Evolutionary conservation across 2,113 vertebrate species (phyloP).

Genomic region (Pseudopodoces humilis): DNA sequence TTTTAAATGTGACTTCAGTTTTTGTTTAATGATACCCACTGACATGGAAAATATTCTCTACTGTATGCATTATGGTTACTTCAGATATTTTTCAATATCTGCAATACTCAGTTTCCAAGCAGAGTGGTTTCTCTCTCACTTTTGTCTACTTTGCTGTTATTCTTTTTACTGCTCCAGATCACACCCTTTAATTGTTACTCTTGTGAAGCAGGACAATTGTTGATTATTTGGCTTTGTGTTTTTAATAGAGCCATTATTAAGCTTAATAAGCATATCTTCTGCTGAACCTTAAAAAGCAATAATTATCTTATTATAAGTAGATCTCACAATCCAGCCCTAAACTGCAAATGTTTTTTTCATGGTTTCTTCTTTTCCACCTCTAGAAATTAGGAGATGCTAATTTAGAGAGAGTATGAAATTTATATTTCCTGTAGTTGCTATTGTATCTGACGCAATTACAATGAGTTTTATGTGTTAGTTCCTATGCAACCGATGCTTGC

Average conservation of each 20-base stretch:
- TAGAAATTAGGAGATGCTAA: not conserved
- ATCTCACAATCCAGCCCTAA: slow-evolving; percentile 2
- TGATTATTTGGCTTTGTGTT: slow-evolving; percentile 33
- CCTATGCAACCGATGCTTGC: not conserved
- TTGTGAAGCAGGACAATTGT: not conserved
- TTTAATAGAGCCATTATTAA: not conserved
- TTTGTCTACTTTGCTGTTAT: not conserved
- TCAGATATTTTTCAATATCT: not conserved
- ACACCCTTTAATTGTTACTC: not conserved
- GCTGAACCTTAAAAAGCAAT: slow-evolving; percentile 9
- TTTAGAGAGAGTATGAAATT: not conserved
- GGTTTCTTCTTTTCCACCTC: not conserved
- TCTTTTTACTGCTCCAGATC: not conserved
- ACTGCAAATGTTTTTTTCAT: not conserved
- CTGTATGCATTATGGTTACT: not conserved
- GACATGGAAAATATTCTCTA: not conserved
- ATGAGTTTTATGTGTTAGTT: not conserved
- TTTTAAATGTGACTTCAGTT: not conserved
- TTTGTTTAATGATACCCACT: not conserved
- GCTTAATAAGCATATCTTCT: not conserved
- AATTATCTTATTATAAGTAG: slow-evolving; percentile 13
- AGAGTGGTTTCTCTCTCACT: not conserved
- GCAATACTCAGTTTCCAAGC: not conserved
- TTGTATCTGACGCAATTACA: not conserved
- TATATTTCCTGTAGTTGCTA: not conserved